phyloP scores from a whole-genome alignment of 2,888 invertebrate species.

The Eledona agricola region DNA sequence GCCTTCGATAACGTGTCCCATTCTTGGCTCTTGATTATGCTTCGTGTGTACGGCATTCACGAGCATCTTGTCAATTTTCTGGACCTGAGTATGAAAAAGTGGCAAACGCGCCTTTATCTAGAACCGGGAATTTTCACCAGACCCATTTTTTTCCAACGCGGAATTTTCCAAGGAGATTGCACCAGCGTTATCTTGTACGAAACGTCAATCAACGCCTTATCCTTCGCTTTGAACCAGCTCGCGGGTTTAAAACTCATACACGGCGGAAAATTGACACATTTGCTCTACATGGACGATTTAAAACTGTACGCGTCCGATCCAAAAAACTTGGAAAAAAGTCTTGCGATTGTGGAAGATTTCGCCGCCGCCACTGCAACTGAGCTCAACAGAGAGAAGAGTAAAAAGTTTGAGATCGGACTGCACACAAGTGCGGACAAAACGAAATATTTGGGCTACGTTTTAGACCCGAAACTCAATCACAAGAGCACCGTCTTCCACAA shows the following conservation, averaged over 20 bases:
- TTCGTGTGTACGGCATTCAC: slow-evolving; percentile 5
- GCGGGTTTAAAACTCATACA: not conserved
- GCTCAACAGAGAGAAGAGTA: not conserved
- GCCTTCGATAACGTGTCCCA: slow-evolving; percentile 17
- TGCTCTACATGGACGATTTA: slow-evolving; percentile 17
- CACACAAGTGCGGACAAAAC: not conserved
- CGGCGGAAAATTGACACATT: slow-evolving; percentile 6
- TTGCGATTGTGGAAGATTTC: not conserved
- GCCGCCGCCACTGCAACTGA: not conserved
- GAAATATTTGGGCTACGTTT: not conserved
- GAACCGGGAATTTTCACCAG: not conserved
- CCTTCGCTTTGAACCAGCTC: not conserved
- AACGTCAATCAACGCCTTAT: slow-evolving; percentile 10
- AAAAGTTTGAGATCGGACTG: not conserved
- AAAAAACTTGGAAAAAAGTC: not conserved
- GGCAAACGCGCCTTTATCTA: slow-evolving; percentile 10
- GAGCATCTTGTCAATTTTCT: slow-evolving; percentile 7
- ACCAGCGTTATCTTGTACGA: slow-evolving; percentile 9
- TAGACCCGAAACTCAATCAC: not conserved
- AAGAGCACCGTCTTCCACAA: not conserved
- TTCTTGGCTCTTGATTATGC: not conserved
- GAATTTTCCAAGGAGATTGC: slow-evolving; percentile 18
- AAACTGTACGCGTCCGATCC: slow-evolving; percentile 9
- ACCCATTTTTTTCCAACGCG: not conserved
- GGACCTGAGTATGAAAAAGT: not conserved